Evolutionary conservation across 2,888 invertebrate genomes (phyloP).

Genomic region (Cheilosia impressa): DNA sequence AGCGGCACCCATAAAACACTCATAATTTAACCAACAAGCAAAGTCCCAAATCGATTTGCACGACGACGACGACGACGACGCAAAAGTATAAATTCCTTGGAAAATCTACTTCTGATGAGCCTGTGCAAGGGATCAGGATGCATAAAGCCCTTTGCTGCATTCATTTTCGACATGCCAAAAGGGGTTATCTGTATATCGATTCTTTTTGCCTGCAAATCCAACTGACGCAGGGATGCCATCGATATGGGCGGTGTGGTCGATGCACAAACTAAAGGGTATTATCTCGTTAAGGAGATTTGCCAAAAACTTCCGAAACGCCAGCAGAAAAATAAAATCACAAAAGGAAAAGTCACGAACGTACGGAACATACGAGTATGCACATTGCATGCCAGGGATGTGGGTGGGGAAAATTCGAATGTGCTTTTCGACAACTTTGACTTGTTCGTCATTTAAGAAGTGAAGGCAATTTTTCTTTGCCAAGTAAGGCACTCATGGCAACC

Average conservation of each 20-base stretch:
- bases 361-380: too few relatives aligned
- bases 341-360: too few relatives aligned
- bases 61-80: conserved; percentile 13
- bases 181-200: not conserved
- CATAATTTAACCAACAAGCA: conserved; percentile 46
- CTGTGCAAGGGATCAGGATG: not conserved
- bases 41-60: conserved; percentile 60
- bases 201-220: not conserved
- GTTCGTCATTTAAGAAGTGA: too few relatives aligned
- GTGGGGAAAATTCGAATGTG: too few relatives aligned
- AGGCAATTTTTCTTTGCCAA: too few relatives aligned
- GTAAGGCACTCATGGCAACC: too few relatives aligned
- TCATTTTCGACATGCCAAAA: conserved; percentile 1
- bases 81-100: not conserved
- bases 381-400: too few relatives aligned
- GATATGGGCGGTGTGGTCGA: not conserved
- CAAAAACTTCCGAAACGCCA: conserved; percentile 1
- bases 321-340: not conserved
- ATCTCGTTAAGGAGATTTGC: conserved; percentile 10
- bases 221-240: not conserved
- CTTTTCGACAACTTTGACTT: too few relatives aligned
- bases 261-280: not conserved
- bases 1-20: conserved; percentile 32
- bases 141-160: conserved; percentile 1
- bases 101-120: conserved; percentile 2